A percentile compares a stretch with the other conserved stretches of the same genome.
Conservation (phyloP, 2,113 vertebrate species). For the Pluvialis apricaria region DNA sequence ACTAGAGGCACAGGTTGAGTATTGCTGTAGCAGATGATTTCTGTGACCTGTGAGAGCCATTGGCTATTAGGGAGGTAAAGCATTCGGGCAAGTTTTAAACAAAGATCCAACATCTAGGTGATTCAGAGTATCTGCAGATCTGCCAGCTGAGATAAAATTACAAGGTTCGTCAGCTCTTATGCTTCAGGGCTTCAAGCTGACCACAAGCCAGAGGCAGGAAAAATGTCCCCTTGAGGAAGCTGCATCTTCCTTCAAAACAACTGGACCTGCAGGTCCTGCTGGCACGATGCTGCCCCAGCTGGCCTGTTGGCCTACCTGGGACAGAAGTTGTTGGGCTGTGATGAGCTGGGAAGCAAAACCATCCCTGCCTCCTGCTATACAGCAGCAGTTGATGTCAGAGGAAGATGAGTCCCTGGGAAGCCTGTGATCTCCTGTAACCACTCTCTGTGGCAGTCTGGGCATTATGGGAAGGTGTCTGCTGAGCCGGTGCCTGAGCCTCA, state of each 20-base stretch:
- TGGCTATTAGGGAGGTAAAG: not conserved
- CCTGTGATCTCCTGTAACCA: not conserved
- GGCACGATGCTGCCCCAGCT: not conserved
- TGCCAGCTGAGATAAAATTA: not conserved
- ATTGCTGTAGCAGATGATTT: not conserved
- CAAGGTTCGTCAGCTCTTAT: not conserved
- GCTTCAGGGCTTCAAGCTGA: not conserved
- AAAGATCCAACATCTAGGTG: not conserved
- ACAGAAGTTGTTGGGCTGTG: not conserved
- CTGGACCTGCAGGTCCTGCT: not conserved
- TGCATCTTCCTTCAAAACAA: not conserved
- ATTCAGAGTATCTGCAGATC: not conserved
- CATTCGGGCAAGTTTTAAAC: not conserved
- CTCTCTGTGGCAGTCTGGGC: not conserved
- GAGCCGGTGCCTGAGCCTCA: not conserved
- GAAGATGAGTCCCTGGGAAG: not conserved
- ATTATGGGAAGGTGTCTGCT: not conserved
- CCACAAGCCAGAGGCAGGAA: not conserved
- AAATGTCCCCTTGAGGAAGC: not conserved
- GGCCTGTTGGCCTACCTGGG: accelerated
- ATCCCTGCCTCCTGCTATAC: not conserved
- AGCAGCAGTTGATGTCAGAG: not conserved
- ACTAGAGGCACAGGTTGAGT: not conserved
- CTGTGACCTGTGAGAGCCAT: not conserved
- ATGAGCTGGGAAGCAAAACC: not conserved